These are phyloP conservation scores for Cryptocephalus moraei DNA, from an alignment of 2,888 invertebrate genomes.

Conservation along the genomic window DNA sequence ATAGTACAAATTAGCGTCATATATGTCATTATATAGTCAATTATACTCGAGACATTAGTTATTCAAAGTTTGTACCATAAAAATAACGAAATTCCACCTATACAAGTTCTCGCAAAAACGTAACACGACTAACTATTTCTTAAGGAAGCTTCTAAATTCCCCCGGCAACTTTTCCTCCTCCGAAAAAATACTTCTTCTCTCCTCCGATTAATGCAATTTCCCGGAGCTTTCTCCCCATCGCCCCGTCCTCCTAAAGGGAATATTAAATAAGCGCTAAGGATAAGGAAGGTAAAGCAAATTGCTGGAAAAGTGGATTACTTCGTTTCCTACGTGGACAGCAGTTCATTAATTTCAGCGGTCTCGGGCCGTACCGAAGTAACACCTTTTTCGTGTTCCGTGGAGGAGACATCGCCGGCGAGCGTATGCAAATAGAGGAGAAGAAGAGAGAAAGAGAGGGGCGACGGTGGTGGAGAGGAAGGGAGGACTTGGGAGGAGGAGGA, in stretches of 20 bases:
- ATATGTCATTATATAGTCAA: no score
- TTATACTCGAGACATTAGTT: no score
- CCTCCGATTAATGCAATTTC: no score
- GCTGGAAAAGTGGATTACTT: slow-evolving; percentile 39
- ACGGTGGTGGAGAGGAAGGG: not conserved
- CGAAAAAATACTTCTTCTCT: no score
- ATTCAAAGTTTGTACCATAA: no score
- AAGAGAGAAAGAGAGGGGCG: not conserved
- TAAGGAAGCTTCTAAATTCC: no score
- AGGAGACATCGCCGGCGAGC: slow-evolving; percentile 33
- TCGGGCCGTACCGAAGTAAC: slow-evolving; percentile 30
- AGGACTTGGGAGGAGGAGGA: not conserved
- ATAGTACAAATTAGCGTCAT: no score
- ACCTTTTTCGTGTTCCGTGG: slow-evolving; percentile 41
- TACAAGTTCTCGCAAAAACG: no score
- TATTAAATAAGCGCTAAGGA: slow-evolving; percentile 7
- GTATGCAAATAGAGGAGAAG: slow-evolving; percentile 36
- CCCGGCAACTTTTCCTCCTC: no score
- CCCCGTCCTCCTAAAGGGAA: not conserved
- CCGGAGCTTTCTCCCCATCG: no score
- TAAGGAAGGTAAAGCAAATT: slow-evolving; percentile 36
- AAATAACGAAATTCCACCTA: no score
- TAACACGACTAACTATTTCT: no score
- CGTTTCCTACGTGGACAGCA: slow-evolving; percentile 37
- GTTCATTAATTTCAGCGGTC: slow-evolving; percentile 37